Base-by-base conservation (phyloP, 1,140 invertebrate genomes). In the Drosophila melanica region DNA sequence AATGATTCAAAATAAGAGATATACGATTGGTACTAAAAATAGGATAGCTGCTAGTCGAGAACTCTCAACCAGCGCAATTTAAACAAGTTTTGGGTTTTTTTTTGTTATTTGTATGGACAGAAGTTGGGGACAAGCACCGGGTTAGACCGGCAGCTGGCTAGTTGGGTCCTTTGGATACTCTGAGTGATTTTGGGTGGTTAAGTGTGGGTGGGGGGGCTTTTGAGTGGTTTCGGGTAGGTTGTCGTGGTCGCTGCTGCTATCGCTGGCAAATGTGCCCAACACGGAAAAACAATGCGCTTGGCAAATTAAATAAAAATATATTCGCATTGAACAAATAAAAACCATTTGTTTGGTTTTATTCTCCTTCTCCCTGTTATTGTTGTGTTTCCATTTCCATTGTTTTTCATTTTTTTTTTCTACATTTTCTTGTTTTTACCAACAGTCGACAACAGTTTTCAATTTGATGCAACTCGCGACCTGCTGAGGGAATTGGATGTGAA, bases 391-490 rank as follows among this genome's bases (percentile, higher is more conserved):
- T 39, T 30, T 5, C 45, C 51, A 39, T 55, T 55, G 57, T 64
- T 60, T 50, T 53, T 30, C 47, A 18, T 62, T 48, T 9, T 1
- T 66, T 35, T 14, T 20, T 33, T 66, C 59, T 66, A 27, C 23
- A 27, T 48, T 41, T 53, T 66, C 60, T 23, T 67, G 37, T 60
- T 77, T 30, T 68, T 47, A 27, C n/a, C 93, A 20, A 20, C 20
- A 96, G 95, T 96, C 79, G 95, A 96, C 81, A 95, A 94, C 45
- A 94, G 94, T 71, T 94, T 94, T 37, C 95, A 96, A 91, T 96
- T 95, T 82, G 95, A 96, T 91, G 95, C 95, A 45, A 94, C 95
- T 39, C 93, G 95, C 76, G 95, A 95, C 10, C 95, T 95, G 89
- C 93, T 96, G 27, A 95, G 95, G 89, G 95, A 95, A 90, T 91